Evolutionary conservation across 2,113 vertebrate genomes (phyloP), one percentile per base, ranked within the genome.

Genomic region (Etheostoma spectabile): DNA sequence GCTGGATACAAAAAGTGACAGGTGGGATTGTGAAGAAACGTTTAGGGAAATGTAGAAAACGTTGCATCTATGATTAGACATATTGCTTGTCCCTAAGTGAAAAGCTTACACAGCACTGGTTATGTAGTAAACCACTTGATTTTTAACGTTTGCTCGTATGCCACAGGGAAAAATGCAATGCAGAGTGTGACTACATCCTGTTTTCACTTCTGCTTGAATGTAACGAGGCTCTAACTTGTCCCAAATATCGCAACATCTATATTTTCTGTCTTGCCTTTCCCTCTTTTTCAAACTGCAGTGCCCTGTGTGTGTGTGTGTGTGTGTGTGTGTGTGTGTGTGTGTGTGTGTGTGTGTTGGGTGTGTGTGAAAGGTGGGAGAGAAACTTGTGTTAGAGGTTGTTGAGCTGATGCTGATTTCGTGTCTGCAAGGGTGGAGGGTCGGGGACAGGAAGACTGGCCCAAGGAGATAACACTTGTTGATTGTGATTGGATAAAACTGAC

Each of bases 391-490:
- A 35, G 24, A 49, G 52, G 24, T 46, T 52, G 21, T 53, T 53
- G 60, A 70, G 51, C 79, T 67, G 42, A 0, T 60, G 72, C 21
- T 49, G 22, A 15, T 38, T 30, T 53, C 4, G 38, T 42, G 24
- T 74, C 82, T 35, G 51, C 13, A 51, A 61, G 76, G 86, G 84
- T 73, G 79, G 77, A 52, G 88, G 80, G 51, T 83, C 62, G 63
- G 67, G 60, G 74, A 77, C 88, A 91, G 88, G 89, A 91, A 88
- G 87, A 72, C 73, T 90, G 89, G 81, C 46, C 1, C 1, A 33
- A 76, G 46, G 70, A 93, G 91, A 90, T 88, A 88, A 89, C 87
- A 68, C 0, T 7, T 86, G 77, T 85, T 89, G 80, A 85, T 27
- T 66, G 63, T 19, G 65, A 52, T 15, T n/a, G 19, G 27, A 49